phyloP scores from a whole-genome alignment of 2,888 invertebrate genomes.

The Trissonchulus latispiculum region DNA sequence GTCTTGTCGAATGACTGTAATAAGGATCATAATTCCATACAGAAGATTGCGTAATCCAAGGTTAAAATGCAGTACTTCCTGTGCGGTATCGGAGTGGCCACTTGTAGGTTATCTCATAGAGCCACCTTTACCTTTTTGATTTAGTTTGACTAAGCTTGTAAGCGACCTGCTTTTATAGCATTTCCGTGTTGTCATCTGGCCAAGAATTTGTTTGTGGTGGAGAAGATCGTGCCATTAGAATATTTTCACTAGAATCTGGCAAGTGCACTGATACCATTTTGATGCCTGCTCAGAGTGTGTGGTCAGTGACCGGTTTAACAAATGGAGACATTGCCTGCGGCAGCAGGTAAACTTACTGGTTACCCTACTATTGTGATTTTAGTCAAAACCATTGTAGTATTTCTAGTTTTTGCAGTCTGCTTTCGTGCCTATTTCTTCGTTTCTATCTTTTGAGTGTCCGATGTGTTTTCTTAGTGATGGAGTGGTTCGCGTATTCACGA shows the following conservation, averaged over 20 bases:
- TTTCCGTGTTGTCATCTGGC: background rate
- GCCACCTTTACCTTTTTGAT: too few species aligned
- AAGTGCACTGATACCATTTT: slow-evolving; percentile 55
- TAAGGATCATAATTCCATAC: too few species aligned
- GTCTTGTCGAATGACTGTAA: too few species aligned
- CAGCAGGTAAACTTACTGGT: slow-evolving; percentile 53
- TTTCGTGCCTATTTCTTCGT: too few species aligned
- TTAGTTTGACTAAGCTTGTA: too few species aligned
- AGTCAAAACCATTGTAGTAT: too few species aligned
- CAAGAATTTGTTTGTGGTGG: slow-evolving; percentile 65
- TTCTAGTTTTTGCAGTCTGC: too few species aligned
- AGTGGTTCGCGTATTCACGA: slow-evolving; percentile 70
- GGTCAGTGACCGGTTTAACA: slow-evolving; percentile 66
- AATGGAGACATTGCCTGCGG: slow-evolving; percentile 86
- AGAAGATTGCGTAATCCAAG: too few species aligned
- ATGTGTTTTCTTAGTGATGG: slow-evolving; percentile 14
- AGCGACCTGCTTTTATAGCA: slow-evolving; percentile 4
- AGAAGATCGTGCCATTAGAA: slow-evolving; percentile 72
- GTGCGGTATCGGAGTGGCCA: too few species aligned
- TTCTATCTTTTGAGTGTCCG: background rate
- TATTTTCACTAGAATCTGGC: slow-evolving; percentile 60
- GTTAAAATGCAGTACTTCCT: too few species aligned
- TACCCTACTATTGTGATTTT: too few species aligned
- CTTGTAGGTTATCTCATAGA: too few species aligned
- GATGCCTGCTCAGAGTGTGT: slow-evolving; percentile 76